Conservation (phyloP, 2,888 invertebrate genomes). For the Leistus spinibarbis region DNA sequence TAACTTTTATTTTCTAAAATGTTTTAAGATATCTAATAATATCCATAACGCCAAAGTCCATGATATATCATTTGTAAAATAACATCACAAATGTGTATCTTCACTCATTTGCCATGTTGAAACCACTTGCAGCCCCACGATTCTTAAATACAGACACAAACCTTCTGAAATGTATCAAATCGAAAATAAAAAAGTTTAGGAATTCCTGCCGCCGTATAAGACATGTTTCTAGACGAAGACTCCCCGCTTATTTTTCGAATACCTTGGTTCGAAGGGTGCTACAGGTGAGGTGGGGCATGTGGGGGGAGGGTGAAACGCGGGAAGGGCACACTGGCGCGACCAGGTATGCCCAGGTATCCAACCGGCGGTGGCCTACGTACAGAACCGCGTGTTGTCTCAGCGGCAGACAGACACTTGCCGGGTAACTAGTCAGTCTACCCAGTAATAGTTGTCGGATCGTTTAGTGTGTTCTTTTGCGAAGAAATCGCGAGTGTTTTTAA, state of each 20-base stretch:
- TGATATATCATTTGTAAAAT: too few species aligned
- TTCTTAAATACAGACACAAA: too few species aligned
- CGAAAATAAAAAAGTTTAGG: neutral
- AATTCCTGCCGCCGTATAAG: neutral
- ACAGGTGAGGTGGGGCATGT: neutral
- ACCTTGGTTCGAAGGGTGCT: neutral
- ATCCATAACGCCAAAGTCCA: too few species aligned
- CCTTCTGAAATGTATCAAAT: neutral
- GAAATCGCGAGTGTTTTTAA: neutral
- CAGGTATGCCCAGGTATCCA: slow-evolving; percentile 26
- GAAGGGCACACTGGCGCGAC: neutral
- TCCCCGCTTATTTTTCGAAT: neutral
- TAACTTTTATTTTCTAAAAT: neutral
- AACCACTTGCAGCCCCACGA: too few species aligned
- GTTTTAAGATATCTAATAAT: too few species aligned
- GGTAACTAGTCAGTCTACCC: neutral
- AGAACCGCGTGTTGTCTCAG: slow-evolving; percentile 19
- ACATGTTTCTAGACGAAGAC: neutral
- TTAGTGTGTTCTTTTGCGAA: neutral
- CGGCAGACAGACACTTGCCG: slow-evolving; percentile 21
- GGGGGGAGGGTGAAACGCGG: neutral
- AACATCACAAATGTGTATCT: too few species aligned
- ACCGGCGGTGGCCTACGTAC: slow-evolving; percentile 7
- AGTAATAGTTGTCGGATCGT: slow-evolving; percentile 1
- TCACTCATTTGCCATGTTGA: too few species aligned